Base-by-base conservation (phyloP, 2,113 vertebrate species). In the Sitta europaea region DNA sequence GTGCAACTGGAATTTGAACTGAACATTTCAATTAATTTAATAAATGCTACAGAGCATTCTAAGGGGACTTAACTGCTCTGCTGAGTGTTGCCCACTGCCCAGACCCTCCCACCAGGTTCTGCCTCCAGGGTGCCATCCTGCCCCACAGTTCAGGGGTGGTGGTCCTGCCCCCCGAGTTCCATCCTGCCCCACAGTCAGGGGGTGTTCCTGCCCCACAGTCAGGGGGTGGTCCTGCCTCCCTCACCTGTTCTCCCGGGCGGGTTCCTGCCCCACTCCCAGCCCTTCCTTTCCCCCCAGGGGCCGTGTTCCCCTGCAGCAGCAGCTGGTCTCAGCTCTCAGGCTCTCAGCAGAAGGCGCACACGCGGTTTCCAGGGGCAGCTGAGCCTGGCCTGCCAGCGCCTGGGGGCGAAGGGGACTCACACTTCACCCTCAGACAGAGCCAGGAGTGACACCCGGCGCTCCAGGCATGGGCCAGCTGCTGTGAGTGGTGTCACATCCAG, bases 341-440 rank as follows among this genome's bases (percentile, higher is more conserved):
- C 45, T 16, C 5, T 1, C 21, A 28, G 36, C 14, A 53, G 38
- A 43, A 15, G 28, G 8, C 19, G 3, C 1, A 5, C 25, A 0
- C 1, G 1, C 1, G 28, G 43, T 1, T 27, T 1, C 0, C 0
- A 0, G 21, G 28, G 47, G 14, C n/a, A 11, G 10, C 63, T 1
- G 50, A 5, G 31, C 3, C 24, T 4, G 27, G 12, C 9, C 74
- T 28, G 43, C 15, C 67, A 9, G 35, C 5, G 0, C 79, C 9
- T 35, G 53, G 0, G 3, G 48, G 70, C 24, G 0, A 6, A 24
- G 18, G 12, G 21, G 5, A 4, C 27, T 15, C 35, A 2, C n/a
- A 0, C 7, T 16, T 47, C 0, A 2, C 0, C 18, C 15, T 2
- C 0, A 0, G 3, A 1, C 2, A 51, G 25, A 43, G 28, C 21